These are phyloP conservation scores for Gambusia yucatana DNA, from an alignment of 2,797 vertebrate genomes.

Conservation along the genomic window DNA sequence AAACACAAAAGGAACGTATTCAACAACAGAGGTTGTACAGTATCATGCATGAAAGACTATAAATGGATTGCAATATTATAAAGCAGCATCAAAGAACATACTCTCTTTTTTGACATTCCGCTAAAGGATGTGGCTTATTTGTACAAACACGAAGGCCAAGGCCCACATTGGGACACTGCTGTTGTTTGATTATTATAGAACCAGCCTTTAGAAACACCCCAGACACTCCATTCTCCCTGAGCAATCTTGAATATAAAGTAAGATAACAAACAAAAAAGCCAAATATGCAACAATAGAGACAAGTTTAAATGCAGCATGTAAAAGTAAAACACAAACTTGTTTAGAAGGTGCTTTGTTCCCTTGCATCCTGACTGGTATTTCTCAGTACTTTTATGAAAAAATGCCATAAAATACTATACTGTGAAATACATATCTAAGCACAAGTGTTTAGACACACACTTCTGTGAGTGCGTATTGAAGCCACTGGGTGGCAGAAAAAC, in stretches of 20 bases:
- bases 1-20: not conserved
- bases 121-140: not conserved
- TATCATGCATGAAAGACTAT: not conserved
- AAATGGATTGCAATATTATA: not conserved
- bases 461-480: slow-evolving; percentile 21
- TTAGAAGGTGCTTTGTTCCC: not conserved
- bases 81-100: not conserved
- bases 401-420: too few relatives aligned
- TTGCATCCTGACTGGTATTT: not conserved
- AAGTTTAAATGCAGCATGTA: not conserved
- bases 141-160: not conserved
- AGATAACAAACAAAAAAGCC: not conserved
- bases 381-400: not conserved
- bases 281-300: not conserved
- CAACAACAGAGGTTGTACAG: not conserved
- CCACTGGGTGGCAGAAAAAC: slow-evolving; percentile 75
- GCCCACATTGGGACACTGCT: not conserved
- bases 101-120: not conserved
- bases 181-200: not conserved
- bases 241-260: too few relatives aligned
- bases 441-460: too few relatives aligned
- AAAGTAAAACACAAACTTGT: not conserved
- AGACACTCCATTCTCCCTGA: not conserved
- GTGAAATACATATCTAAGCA: too few relatives aligned
- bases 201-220: not conserved